A percentile compares a stretch with the other conserved stretches of the same genome.
Evolutionary conservation across 2,113 vertebrate species (phyloP).

Genomic region (Sakesphorus luctuosus): DNA sequence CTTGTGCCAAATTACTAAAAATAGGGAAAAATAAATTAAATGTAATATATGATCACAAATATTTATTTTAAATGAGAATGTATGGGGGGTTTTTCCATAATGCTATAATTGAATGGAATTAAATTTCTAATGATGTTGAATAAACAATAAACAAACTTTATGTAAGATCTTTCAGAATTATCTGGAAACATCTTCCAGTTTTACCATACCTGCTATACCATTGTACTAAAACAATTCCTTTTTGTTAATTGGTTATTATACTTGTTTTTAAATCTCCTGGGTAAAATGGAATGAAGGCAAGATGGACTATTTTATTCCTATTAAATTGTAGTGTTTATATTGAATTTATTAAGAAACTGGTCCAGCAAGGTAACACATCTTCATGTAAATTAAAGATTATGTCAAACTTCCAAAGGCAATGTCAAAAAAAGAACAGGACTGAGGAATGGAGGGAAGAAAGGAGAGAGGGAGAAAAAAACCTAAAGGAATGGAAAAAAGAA

Average conservation of each 20-base stretch:
- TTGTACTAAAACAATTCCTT: background rate
- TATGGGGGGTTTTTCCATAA: slow-evolving; percentile 26
- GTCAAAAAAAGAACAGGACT: background rate
- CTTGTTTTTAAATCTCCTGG: slow-evolving; percentile 37
- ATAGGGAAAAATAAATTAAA: background rate
- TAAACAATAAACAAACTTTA: slow-evolving; percentile 8
- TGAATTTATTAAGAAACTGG: slow-evolving; percentile 52
- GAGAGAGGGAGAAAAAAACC: background rate
- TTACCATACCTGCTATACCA: background rate
- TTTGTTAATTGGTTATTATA: slow-evolving; percentile 1
- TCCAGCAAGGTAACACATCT: slow-evolving; percentile 63
- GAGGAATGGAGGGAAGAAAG: too few species aligned
- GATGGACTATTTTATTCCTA: slow-evolving; percentile 74
- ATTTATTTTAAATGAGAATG: slow-evolving; percentile 21
- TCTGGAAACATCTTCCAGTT: background rate
- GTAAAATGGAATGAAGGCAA: slow-evolving; percentile 84
- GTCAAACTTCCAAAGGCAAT: slow-evolving; percentile 34
- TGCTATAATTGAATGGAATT: slow-evolving; percentile 4
- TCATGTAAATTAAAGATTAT: slow-evolving; percentile 49
- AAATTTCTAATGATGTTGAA: slow-evolving; percentile 22
- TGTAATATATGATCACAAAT: slow-evolving; percentile 28
- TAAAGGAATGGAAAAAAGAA: slow-evolving; percentile 44
- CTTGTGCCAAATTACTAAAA: slow-evolving; percentile 45
- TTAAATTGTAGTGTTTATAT: slow-evolving; percentile 48
- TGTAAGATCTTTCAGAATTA: background rate